phyloP scores from a whole-genome alignment of 1,140 invertebrate species.

The Phocides pigmalion region DNA sequence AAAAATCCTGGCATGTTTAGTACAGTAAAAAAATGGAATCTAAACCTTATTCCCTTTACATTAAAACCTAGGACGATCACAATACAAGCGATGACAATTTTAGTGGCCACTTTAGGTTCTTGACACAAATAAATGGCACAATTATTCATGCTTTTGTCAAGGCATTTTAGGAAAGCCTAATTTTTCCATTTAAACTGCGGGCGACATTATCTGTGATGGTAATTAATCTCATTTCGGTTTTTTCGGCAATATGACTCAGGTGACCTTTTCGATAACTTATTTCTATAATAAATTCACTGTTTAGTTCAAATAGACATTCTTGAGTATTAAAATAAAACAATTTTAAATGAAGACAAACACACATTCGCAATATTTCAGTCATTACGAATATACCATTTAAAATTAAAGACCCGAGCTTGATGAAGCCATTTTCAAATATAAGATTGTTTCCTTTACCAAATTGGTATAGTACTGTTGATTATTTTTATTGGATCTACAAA shows the following conservation, averaged over 20 bases:
- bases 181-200: constrained; percentile 8
- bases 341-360: no score
- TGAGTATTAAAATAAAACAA: no score
- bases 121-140: constrained; percentile 1
- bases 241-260: background rate
- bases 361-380: no score
- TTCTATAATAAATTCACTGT: no score
- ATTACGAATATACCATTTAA: no score
- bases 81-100: constrained; percentile 11
- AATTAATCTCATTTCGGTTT: background rate
- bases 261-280: background rate
- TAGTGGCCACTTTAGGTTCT: constrained; percentile 10
- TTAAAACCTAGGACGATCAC: background rate
- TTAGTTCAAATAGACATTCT: no score
- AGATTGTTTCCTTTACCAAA: no score
- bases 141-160: constrained; percentile 22
- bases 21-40: background rate
- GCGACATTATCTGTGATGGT: constrained; percentile 9
- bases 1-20: background rate
- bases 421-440: no score
- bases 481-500: no score
- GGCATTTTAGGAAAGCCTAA: constrained; percentile 13
- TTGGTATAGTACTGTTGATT: no score
- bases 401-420: no score
- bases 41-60: background rate